Percentiles rank a stretch among this genome's conserved stretches.
Conservation (phyloP, 2,113 vertebrate genomes). For the Montifringilla adamsi region DNA sequence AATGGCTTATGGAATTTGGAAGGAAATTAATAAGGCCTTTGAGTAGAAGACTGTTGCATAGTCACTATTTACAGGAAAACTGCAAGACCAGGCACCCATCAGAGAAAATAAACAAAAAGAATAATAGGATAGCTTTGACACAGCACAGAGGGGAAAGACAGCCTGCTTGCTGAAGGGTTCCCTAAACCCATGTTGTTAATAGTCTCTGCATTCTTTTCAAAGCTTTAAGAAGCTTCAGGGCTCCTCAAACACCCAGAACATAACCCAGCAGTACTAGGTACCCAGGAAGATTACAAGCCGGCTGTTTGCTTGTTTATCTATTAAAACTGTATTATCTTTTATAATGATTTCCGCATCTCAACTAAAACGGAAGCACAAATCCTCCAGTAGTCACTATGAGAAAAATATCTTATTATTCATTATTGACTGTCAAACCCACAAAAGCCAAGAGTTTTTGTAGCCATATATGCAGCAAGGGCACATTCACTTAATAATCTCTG, state of each 20-base stretch:
- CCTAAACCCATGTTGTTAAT: background rate
- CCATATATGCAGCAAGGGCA: background rate
- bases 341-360: background rate
- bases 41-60: background rate
- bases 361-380: background rate
- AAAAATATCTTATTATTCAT: background rate
- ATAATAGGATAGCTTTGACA: background rate
- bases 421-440: background rate
- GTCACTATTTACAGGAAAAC: background rate
- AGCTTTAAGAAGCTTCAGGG: background rate
- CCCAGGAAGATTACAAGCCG: background rate
- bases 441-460: background rate
- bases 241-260: background rate
- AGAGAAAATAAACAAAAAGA: background rate
- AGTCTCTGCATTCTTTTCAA: background rate
- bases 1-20: background rate
- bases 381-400: background rate
- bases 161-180: background rate
- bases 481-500: background rate
- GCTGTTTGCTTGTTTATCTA: background rate
- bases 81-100: background rate
- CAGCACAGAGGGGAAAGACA: background rate
- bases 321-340: background rate
- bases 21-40: background rate
- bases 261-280: background rate